Conservation (phyloP, 92 coral and sea anemone genomes). For the Palythoa heliodiscus region DNA sequence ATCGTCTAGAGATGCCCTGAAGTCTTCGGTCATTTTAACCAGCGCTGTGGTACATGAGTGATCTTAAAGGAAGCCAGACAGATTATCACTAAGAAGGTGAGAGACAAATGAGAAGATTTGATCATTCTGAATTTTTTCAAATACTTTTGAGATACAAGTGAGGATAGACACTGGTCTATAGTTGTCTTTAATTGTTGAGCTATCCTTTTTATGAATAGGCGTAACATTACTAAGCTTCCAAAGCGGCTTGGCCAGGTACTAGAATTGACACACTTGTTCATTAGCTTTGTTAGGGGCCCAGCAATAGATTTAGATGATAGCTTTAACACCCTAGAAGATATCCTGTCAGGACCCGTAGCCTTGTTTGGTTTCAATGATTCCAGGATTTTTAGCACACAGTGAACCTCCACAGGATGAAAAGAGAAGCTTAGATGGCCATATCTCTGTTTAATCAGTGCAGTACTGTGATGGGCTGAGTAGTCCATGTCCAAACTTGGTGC, state of each 20-base stretch:
- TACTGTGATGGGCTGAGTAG: constrained; percentile 22
- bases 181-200: constrained; percentile 9
- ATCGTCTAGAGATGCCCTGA: neutral
- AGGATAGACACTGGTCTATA: constrained; percentile 3
- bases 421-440: constrained; percentile 18
- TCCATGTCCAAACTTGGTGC: constrained; percentile 5
- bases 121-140: neutral
- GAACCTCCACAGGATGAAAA: constrained; percentile 28
- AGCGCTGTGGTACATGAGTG: neutral
- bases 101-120: constrained; percentile 3
- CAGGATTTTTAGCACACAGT: constrained; percentile 3
- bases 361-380: constrained; percentile 19
- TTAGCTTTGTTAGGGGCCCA: constrained; percentile 1
- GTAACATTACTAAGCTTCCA: constrained; percentile 46
- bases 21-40: neutral
- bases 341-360: constrained; percentile 21
- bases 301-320: neutral
- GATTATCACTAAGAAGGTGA: constrained; percentile 2
- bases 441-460: constrained; percentile 1
- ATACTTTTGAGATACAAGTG: neutral
- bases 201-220: constrained; percentile 47
- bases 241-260: neutral
- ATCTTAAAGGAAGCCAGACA: constrained; percentile 5
- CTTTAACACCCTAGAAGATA: neutral
- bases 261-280: neutral